Evolutionary conservation across 2,113 vertebrate species (phyloP).

Genomic region (Chaetops frenatus): DNA sequence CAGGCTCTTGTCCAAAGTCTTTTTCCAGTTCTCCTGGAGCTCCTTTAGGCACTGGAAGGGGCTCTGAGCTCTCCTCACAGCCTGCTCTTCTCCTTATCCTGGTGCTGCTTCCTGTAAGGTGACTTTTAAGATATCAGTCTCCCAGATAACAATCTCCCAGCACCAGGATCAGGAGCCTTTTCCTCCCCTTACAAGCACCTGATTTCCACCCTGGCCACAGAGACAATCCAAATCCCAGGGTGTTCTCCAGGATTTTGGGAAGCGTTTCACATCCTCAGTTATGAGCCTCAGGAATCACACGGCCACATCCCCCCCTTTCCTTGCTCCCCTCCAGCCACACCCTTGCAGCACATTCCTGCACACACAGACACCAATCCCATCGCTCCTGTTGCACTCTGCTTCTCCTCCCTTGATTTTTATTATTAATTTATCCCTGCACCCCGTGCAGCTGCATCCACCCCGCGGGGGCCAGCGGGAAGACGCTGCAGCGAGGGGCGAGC

Average conservation of each 20-base stretch:
- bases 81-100: not conserved
- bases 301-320: not conserved
- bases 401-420: too few species aligned
- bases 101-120: not conserved
- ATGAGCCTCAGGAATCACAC: not conserved
- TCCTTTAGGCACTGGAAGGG: not conserved
- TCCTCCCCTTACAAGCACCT: not conserved
- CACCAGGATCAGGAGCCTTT: too few species aligned
- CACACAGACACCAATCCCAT: fast-evolving
- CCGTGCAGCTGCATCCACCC: too few species aligned
- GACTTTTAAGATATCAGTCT: not conserved
- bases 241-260: too few species aligned
- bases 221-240: not conserved
- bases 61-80: not conserved
- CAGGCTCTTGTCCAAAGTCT: not conserved
- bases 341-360: fast-evolving
- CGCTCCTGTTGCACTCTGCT: not conserved
- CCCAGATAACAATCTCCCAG: too few species aligned
- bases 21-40: not conserved
- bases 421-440: not conserved
- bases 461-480: too few species aligned
- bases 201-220: not conserved
- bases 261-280: not conserved
- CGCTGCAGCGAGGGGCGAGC: too few species aligned
- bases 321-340: fast-evolving